Evolutionary conservation across 2,888 invertebrate genomes (phyloP), one percentile per base, ranked within the genome.

Genomic region (Pasiphila rectangulata): DNA sequence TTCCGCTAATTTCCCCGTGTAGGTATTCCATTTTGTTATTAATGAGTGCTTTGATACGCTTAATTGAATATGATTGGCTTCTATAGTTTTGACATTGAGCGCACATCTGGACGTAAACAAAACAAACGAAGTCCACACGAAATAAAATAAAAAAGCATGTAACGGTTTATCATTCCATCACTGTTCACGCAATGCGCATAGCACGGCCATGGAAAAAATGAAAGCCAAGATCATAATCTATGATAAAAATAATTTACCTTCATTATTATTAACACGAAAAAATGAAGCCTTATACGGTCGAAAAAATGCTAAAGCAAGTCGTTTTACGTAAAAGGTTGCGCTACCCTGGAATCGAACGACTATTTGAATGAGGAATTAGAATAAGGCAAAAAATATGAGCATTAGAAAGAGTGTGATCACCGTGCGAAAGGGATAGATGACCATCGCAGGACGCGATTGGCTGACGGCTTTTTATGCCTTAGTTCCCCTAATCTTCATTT

Each of bases 401-500:
- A 85, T 86, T 88, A 88, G 87, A 87, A 76, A 78, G 83, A 86
- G 69, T 63, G 67, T 67, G 66, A 67, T 61, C 65, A 59, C 41
- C 44, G 79, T 45, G 69, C 50, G 78, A 87, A 62, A 66, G 71
- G 69, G 83, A 84, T 63, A 57, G 69, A 57, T 55, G 60, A 75
- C 57, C 60, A 67, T 46, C 58, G 61, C 59, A 67, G 61, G 52
- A 61, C 64, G 69, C 72, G 62, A 87, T 88, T 87, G 87, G 87
- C 79, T 83, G 85, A 83, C 83, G 80, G 75, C 75, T 86, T 88
- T 88, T 88, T 87, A 87, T 87, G 81, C 77, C 64, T 86, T 84
- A 86, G 83, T 86, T 87, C 87, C 88, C 88, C 88, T 87, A 88
- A 88, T 87, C 85, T 87, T 84, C 72, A 77, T 83, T 84, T 83